These are phyloP conservation scores for Talpa occidentalis DNA, from an alignment of 2,113 vertebrate species.

Conservation along the genomic window DNA sequence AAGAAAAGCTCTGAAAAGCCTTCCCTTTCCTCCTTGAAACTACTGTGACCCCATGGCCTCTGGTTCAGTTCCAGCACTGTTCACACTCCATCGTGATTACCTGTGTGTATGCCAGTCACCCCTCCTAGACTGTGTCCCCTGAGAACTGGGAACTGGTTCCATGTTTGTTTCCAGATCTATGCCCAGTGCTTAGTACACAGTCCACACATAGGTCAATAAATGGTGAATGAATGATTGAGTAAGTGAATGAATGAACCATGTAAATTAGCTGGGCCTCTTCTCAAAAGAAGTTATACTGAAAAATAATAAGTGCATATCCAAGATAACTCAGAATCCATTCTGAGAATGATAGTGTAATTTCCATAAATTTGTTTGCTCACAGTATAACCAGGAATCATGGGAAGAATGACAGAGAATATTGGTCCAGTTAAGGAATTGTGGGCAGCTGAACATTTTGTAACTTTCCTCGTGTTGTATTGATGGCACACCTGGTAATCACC, in stretches of 20 bases:
- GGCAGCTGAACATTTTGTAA: neutral
- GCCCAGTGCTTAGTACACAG: neutral
- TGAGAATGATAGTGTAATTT: neutral
- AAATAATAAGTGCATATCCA: neutral
- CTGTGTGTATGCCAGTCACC: neutral
- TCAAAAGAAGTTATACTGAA: neutral
- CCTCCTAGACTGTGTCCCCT: neutral
- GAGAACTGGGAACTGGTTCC: neutral
- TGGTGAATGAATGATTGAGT: neutral
- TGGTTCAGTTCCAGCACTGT: neutral
- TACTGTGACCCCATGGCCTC: fast-evolving
- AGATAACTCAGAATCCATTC: neutral
- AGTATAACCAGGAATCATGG: neutral
- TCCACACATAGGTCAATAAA: no score
- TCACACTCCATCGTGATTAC: neutral
- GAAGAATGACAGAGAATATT: neutral
- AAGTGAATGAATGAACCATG: neutral
- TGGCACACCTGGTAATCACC: neutral
- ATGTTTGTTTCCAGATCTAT: neutral
- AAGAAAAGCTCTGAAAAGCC: neutral
- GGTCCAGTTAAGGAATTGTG: neutral
- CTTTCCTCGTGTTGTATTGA: neutral
- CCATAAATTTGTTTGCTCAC: neutral
- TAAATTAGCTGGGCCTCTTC: neutral
- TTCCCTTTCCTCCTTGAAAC: neutral